phyloP scores from a whole-genome alignment of 2,113 vertebrate species.

The Scortum barcoo region DNA sequence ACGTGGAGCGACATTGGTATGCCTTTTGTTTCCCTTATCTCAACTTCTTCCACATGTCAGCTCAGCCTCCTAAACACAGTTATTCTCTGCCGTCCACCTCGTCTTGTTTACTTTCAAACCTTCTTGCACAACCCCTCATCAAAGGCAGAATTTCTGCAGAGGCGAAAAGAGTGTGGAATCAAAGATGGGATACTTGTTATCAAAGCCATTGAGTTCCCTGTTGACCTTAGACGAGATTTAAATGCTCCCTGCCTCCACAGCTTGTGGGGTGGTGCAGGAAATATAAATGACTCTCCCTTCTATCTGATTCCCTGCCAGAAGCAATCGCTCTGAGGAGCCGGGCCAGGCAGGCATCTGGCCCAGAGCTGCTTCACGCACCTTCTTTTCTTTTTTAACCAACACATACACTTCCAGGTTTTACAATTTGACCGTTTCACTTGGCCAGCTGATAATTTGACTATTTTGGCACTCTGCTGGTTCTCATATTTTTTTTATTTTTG shows the following conservation, averaged over 20 bases:
- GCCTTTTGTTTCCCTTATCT: slow-evolving; percentile 36
- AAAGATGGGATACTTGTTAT: slow-evolving; percentile 69
- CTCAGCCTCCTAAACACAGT: slow-evolving; percentile 33
- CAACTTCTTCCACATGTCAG: slow-evolving; percentile 29
- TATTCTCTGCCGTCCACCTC: neutral
- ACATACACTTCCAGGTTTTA: slow-evolving; percentile 15
- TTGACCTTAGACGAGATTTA: slow-evolving; percentile 71
- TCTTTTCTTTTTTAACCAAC: neutral
- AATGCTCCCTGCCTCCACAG: slow-evolving; percentile 64
- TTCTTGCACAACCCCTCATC: slow-evolving; percentile 30
- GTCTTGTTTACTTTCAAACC: slow-evolving; percentile 45
- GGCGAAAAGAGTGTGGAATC: slow-evolving; percentile 54
- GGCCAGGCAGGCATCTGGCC: slow-evolving; percentile 54
- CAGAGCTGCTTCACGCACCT: slow-evolving; percentile 28
- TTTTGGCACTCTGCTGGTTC: neutral
- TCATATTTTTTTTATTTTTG: slow-evolving; percentile 1
- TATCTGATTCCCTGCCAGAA: slow-evolving; percentile 76
- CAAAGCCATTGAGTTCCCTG: slow-evolving; percentile 64
- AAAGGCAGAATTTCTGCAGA: slow-evolving; percentile 48
- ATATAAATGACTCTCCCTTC: slow-evolving; percentile 68
- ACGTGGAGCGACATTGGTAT: slow-evolving; percentile 3
- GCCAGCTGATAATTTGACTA: neutral
- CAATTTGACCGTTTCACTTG: neutral
- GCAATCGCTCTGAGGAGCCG: slow-evolving; percentile 66
- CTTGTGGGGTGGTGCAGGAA: slow-evolving; percentile 55